Evolutionary conservation across 2,113 vertebrate species (phyloP).

Genomic region (Lichenostomus cassidix): DNA sequence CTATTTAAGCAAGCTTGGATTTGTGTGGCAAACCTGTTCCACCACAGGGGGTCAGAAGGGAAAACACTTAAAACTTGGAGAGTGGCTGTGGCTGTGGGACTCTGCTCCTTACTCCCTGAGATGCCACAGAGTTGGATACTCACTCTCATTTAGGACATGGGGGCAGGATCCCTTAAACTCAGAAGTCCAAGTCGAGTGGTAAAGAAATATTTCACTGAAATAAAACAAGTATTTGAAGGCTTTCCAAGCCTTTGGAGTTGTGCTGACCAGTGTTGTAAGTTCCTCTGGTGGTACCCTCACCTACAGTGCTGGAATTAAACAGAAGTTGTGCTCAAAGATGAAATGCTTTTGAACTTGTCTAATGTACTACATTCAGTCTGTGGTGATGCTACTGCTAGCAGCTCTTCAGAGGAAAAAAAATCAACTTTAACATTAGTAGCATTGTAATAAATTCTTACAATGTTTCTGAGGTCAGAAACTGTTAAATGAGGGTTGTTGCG

Average conservation of each 20-base stretch:
- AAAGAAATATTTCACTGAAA: background rate
- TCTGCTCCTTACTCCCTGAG: background rate
- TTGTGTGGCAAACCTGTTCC: background rate
- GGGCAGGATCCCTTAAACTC: background rate
- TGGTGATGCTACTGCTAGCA: background rate
- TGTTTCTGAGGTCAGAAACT: background rate
- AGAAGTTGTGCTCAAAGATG: background rate
- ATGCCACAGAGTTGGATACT: background rate
- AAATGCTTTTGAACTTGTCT: background rate
- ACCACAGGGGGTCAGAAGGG: background rate
- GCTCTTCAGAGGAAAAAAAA: background rate
- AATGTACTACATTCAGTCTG: background rate
- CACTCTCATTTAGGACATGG: background rate
- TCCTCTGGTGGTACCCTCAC: background rate
- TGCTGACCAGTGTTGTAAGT: background rate
- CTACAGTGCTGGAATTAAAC: background rate
- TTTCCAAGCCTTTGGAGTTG: background rate
- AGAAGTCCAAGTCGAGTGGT: background rate
- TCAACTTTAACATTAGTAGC: background rate
- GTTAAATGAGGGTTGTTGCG: background rate
- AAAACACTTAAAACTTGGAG: background rate
- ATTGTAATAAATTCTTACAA: background rate
- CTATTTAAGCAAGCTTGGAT: accelerated
- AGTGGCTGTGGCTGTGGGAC: background rate
- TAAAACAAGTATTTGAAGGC: background rate